Base-by-base conservation (phyloP, 2,888 invertebrate genomes). In the Chymomyza amoena region DNA sequence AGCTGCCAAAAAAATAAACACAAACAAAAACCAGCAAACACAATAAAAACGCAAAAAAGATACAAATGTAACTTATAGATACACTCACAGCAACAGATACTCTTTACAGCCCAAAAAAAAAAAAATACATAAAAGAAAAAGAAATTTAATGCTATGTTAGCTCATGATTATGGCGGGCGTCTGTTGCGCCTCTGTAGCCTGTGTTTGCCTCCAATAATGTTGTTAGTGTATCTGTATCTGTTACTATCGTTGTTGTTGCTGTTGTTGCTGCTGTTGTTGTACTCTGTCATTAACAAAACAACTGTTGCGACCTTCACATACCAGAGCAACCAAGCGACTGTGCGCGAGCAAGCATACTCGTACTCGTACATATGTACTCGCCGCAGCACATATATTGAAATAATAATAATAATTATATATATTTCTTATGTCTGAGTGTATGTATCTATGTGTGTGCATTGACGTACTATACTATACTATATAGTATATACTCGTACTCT, bases 261-360 rank as follows among this genome's bases (percentile, higher is more conserved):
- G 77, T 86, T 28, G 28, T 28, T 60, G 61, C 28, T 70, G n/a
- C n/a, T n/a, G n/a, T n/a, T 74, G 65, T 62, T 78, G 80, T 89
- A 80, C 78, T 88, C 90, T 86, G 89, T 89, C 90, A 91, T 90
- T 90, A 91, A 91, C 85, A 89, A 90, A 90, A 89, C 89, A 90
- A 91, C 90, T 90, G 89, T 83, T 90, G 91, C 91, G 91, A 90
- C 90, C 92, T 90, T 90, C 89, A 85, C 90, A 90, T 90, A 90
- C 91, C 90, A 90, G 90, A 91, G 90, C 91, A 90, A 64, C 89
- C 83, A 77, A 87, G 83, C 89, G 87, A 89, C 84, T 88, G 81
- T 75, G 88, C 79, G 80, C 78, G 71, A 66, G 67, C 69, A 62
- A 75, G 63, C 66, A 64, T 66, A 72, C 61, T 63, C 67, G 13